Evolutionary conservation across 1,140 invertebrate genomes (phyloP).

Genomic region (Pseudomyrmex sp.): DNA sequence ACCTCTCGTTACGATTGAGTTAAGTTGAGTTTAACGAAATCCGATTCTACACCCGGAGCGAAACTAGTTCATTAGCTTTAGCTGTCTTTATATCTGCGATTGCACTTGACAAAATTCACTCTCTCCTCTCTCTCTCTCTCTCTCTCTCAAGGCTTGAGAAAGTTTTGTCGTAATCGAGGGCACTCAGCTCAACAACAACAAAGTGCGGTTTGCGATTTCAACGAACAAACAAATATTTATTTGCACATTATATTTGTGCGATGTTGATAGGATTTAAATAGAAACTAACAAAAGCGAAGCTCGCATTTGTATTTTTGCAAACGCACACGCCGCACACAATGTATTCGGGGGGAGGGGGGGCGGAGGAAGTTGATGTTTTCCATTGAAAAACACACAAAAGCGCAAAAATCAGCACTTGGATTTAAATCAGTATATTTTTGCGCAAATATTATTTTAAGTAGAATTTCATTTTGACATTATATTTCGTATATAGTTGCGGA

Average conservation of each 20-base stretch:
- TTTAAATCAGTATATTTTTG: neutral
- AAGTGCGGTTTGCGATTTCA: neutral
- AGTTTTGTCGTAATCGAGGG: slow-evolving; percentile 2
- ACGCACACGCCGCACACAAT: too few species aligned
- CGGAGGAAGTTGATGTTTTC: slow-evolving; percentile 12
- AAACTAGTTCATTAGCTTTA: neutral
- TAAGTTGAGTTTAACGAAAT: slow-evolving; percentile 33
- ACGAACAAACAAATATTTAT: neutral
- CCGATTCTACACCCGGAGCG: neutral
- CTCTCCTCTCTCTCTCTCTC: too few species aligned
- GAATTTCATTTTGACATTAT: slow-evolving; percentile 19
- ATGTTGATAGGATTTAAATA: too few species aligned
- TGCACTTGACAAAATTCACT: neutral
- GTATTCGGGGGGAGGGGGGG: neutral
- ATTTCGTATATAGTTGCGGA: slow-evolving; percentile 4
- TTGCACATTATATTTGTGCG: too few species aligned
- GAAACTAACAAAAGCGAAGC: too few species aligned
- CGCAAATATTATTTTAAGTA: slow-evolving; percentile 29
- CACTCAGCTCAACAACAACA: neutral
- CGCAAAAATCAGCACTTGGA: slow-evolving; percentile 16
- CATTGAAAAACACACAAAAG: neutral
- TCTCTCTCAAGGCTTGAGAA: neutral
- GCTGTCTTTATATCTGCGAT: neutral
- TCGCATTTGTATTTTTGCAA: too few species aligned
- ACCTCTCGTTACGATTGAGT: slow-evolving; percentile 14